Evolutionary conservation across 2,888 invertebrate species (phyloP), one percentile per base, ranked within the genome.

Genomic region (Trissonchulus sp.): DNA sequence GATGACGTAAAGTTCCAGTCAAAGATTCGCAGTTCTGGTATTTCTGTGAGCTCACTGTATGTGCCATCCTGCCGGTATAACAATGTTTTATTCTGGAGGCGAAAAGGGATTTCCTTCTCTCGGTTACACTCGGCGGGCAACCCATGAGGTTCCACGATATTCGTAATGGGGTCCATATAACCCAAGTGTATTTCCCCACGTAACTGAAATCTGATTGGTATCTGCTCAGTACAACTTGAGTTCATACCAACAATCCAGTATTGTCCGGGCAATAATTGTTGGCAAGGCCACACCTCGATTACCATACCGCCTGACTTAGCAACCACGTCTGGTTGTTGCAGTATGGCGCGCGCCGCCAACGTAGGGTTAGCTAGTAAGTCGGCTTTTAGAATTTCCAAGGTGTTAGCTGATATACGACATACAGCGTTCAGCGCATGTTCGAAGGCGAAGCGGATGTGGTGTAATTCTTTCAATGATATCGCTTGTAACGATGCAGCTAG

Each of bases 91-190:
- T 60, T 60, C n/a, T 60, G 18, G 60, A 60, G 60, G 18, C n/a
- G 60, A 18, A 65, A n/a, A 31, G 65, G 65, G 8, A 8, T 65
- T 15, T 65, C 65, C 15, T 65, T 34, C 3, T 8, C 8, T 15
- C 34, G n/a, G 15, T 34, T 30, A 65, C 65, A 65, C 8, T 65
- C 31, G 28, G n/a, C 65, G 8, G 8, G 8, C n/a, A 3, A 15
- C 8, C 8, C 34, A 65, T 65, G 15, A 31, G 28, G 65, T 3
- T 65, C 3, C 15, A 65, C 34, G 15, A 65, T 8, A 30, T 65
- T 65, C 34, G 65, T 65, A 8, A n/a, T 65, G 31, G 65, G 8
- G 34, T 65, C 65, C 15, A 65, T 30, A n/a, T 65, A 65, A 18
- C 65, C 65, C 28, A n/a, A 15, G 15, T 65, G 65, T 8, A 18